Conservation (phyloP, 2,888 invertebrate species). For the Auanema freiburgensis region DNA sequence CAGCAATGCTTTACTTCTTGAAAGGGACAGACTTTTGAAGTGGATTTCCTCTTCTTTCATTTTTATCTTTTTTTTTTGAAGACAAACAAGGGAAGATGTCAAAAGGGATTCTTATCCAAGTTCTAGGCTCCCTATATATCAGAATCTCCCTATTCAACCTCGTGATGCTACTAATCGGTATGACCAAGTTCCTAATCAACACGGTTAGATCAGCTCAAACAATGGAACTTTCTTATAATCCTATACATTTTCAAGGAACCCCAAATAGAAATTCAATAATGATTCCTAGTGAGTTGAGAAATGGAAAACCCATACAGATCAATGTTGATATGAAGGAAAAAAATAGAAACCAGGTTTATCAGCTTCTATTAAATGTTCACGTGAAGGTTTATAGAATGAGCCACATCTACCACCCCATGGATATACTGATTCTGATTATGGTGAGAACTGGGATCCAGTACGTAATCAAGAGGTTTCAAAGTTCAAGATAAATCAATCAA, state of each 20-base stretch:
- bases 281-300: constrained; percentile 15
- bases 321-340: constrained; percentile 14
- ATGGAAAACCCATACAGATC: constrained; percentile 10
- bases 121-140: too few species aligned
- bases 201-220: neutral
- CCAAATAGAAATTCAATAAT: constrained; percentile 6
- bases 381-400: too few species aligned
- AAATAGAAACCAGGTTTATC: too few species aligned
- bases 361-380: too few species aligned
- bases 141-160: too few species aligned
- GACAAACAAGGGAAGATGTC: constrained; percentile 12
- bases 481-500: too few species aligned
- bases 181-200: neutral
- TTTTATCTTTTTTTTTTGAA: constrained; percentile 1
- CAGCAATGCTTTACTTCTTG: too few species aligned
- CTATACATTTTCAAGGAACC: neutral
- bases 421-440: constrained; percentile 18
- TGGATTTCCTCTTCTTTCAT: neutral
- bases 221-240: neutral
- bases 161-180: too few species aligned
- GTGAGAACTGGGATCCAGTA: constrained; percentile 21
- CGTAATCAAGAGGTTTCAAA: too few species aligned
- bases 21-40: too few species aligned
- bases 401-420: constrained; percentile 15
- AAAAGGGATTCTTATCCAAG: constrained; percentile 12